These are phyloP conservation scores for Apamea epomidion DNA, from an alignment of 2,888 invertebrate genomes.

Conservation along the genomic window DNA sequence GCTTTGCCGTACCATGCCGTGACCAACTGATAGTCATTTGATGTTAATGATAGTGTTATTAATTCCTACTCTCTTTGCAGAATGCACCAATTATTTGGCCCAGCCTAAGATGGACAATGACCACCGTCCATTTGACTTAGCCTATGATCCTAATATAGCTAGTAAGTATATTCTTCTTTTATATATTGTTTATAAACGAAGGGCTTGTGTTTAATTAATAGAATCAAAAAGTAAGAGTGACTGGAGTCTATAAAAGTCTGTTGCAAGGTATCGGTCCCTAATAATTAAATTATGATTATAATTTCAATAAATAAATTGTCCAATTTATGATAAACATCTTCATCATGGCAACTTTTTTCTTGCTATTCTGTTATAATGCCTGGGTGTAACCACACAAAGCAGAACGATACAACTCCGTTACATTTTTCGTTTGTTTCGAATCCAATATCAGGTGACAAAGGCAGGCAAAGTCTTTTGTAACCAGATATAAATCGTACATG, in stretches of 20 bases:
- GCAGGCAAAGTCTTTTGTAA: constrained; percentile 29
- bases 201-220: background rate
- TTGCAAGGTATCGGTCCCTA: background rate
- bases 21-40: background rate
- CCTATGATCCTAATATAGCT: constrained; percentile 84
- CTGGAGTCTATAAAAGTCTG: background rate
- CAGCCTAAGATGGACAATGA: constrained; percentile 76
- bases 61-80: constrained; percentile 77
- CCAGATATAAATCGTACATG: constrained; percentile 23
- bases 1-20: background rate
- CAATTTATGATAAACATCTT: background rate
- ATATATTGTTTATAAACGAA: background rate
- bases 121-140: constrained; percentile 78
- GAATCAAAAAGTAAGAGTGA: background rate
- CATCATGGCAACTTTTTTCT: background rate
- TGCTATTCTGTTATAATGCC: background rate
- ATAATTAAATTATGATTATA: background rate
- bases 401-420: background rate
- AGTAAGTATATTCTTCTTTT: constrained; percentile 76
- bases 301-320: background rate
- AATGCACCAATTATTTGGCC: constrained; percentile 86
- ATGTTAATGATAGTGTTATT: background rate
- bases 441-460: constrained; percentile 41
- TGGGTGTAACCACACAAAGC: background rate
- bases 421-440: constrained; percentile 22